These are phyloP conservation scores for Phalacrocorax carbo DNA, from an alignment of 2,113 vertebrate genomes.

Conservation along the genomic window DNA sequence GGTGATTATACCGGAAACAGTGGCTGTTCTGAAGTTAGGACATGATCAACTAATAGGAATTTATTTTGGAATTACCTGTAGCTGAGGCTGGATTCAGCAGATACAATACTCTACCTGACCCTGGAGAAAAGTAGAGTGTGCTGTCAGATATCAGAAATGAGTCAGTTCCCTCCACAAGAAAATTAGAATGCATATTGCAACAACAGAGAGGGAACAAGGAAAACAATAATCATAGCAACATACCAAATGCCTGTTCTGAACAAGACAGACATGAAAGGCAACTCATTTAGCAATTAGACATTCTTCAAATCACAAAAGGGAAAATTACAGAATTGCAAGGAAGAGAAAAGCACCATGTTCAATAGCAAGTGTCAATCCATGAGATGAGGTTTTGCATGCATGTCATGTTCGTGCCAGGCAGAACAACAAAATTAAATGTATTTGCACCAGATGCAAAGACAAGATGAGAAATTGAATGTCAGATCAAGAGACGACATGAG, in stretches of 20 bases:
- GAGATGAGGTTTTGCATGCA: not conserved
- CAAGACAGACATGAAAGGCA: not conserved
- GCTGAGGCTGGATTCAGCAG: not conserved
- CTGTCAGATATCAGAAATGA: not conserved
- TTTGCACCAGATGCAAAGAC: not conserved
- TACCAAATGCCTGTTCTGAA: not conserved
- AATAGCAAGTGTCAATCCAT: not conserved
- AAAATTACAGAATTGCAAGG: not conserved
- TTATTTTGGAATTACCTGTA: not conserved
- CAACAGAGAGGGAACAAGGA: not conserved
- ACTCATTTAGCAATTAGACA: not conserved
- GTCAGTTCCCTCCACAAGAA: not conserved
- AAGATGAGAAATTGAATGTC: not conserved
- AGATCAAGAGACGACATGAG: not conserved
- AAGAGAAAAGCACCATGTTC: not conserved
- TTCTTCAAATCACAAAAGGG: slow-evolving; percentile 3
- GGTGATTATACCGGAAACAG: not conserved
- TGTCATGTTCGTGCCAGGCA: not conserved
- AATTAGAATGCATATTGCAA: not conserved
- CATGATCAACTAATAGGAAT: not conserved
- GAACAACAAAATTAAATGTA: not conserved
- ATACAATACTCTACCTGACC: not conserved
- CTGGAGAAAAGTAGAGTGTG: not conserved
- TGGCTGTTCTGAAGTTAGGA: not conserved
- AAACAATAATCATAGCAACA: not conserved